A percentile compares a stretch with the other conserved stretches of the same genome.
These are phyloP conservation scores for Gryllus longicercus DNA, from an alignment of 2,888 invertebrate species.

Conservation along the genomic window DNA sequence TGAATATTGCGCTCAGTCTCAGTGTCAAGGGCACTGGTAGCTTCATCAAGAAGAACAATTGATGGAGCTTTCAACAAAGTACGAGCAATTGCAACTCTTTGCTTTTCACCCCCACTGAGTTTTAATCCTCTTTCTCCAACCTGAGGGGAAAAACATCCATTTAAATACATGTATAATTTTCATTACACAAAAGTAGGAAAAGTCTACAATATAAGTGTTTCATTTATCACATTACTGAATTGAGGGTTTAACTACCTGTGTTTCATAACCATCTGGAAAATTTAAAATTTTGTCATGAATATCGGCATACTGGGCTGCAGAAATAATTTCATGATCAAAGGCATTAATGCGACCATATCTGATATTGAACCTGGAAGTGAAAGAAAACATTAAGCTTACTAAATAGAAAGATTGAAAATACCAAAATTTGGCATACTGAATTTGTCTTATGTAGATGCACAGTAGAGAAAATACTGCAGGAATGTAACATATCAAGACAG, in stretches of 20 bases:
- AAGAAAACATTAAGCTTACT: neutral
- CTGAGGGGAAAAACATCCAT: slow-evolving; percentile 45
- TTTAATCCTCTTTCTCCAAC: slow-evolving; percentile 94
- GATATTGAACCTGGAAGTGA: slow-evolving; percentile 74
- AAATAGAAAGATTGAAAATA: neutral
- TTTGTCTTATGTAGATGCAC: no score
- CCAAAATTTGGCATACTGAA: neutral
- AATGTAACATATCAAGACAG: no score
- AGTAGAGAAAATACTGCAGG: no score
- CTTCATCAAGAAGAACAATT: slow-evolving; percentile 91
- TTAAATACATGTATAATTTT: slow-evolving; percentile 21
- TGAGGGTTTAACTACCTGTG: slow-evolving; percentile 54
- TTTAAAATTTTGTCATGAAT: slow-evolving; percentile 87
- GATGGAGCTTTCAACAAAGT: slow-evolving; percentile 89
- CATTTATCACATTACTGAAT: no score
- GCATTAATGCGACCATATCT: slow-evolving; percentile 84
- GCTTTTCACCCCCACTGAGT: slow-evolving; percentile 96
- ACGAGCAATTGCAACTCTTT: slow-evolving; percentile 93
- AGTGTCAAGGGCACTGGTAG: slow-evolving; percentile 92
- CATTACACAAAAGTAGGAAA: neutral
- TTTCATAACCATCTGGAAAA: slow-evolving; percentile 88
- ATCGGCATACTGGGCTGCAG: slow-evolving; percentile 87
- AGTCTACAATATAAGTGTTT: neutral
- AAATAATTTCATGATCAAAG: slow-evolving; percentile 74
- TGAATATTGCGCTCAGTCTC: slow-evolving; percentile 90